A percentile compares a stretch with the other conserved stretches of the same genome.
phyloP scores from a whole-genome alignment of 2,888 invertebrate species.

The Drosophila kuntzei region DNA sequence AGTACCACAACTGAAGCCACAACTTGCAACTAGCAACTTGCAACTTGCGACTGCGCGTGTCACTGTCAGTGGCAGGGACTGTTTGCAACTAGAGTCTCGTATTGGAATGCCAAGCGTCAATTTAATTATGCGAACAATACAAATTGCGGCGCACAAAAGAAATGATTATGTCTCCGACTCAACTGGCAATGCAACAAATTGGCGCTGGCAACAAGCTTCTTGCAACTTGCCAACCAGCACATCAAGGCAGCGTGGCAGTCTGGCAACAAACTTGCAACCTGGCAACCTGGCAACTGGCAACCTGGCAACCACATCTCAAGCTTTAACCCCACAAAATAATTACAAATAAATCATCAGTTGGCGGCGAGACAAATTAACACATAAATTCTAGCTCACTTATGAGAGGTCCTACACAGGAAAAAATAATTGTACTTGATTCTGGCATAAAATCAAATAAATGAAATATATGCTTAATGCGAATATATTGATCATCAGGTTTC shows the following conservation, averaged over 20 bases:
- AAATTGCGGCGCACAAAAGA: conserved; percentile 70
- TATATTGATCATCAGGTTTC: too few species aligned
- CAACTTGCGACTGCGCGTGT: conserved; percentile 67
- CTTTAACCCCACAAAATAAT: conserved; percentile 36
- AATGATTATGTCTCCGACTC: conserved; percentile 71
- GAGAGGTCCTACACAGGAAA: conserved; percentile 1
- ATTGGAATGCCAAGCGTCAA: conserved; percentile 78
- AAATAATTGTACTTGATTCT: too few species aligned
- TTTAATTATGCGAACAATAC: conserved; percentile 82
- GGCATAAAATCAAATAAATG: too few species aligned
- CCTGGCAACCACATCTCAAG: conserved; percentile 2
- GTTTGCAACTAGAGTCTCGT: background rate
- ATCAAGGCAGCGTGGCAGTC: background rate
- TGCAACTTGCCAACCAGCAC: background rate
- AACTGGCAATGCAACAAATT: conserved; percentile 62
- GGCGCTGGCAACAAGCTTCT: conserved; percentile 31
- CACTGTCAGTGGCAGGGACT: conserved; percentile 60
- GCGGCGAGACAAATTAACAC: conserved; percentile 78
- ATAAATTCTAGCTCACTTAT: conserved; percentile 74
- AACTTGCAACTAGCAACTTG: too few species aligned
- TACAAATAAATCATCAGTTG: conserved; percentile 73
- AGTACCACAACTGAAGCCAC: conserved; percentile 30
- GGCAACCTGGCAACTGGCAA: background rate
- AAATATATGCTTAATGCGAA: too few species aligned
- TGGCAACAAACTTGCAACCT: background rate